Evolutionary conservation across 2,113 vertebrate genomes (phyloP).

Genomic region (Dinomys branickii): DNA sequence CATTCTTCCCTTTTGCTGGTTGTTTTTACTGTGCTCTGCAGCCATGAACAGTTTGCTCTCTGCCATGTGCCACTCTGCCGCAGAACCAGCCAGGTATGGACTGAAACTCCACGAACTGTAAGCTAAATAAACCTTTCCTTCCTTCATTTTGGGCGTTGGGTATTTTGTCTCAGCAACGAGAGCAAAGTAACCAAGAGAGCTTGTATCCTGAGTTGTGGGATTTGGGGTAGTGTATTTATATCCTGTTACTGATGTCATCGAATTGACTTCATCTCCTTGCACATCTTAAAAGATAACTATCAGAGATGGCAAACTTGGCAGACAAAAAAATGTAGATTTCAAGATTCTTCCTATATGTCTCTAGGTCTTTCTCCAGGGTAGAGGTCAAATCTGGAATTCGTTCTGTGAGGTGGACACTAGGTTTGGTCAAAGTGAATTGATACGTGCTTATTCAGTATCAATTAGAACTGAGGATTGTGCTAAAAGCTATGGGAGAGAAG

Average conservation of each 20-base stretch:
- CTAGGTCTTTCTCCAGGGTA: neutral
- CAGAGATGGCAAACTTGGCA: constrained; percentile 50
- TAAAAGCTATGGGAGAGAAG: neutral
- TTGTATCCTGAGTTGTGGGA: constrained; percentile 58
- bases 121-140: too few relatives aligned
- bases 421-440: neutral
- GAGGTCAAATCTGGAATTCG: neutral
- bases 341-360: neutral
- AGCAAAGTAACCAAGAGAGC: too few relatives aligned
- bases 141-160: too few relatives aligned
- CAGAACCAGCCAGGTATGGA: too few relatives aligned
- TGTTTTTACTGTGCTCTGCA: too few relatives aligned
- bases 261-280: constrained; percentile 53
- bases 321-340: constrained; percentile 42
- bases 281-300: constrained; percentile 64
- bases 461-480: neutral
- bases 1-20: too few relatives aligned
- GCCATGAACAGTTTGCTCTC: too few relatives aligned
- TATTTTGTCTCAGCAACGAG: too few relatives aligned
- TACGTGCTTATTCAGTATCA: neutral
- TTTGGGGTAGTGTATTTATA: constrained; percentile 42
- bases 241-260: constrained; percentile 67
- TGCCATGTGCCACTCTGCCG: too few relatives aligned
- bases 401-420: neutral
- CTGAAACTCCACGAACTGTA: too few relatives aligned